Evolutionary conservation across 2,113 vertebrate genomes (phyloP).

Genomic region (Cheirogaleus medius): DNA sequence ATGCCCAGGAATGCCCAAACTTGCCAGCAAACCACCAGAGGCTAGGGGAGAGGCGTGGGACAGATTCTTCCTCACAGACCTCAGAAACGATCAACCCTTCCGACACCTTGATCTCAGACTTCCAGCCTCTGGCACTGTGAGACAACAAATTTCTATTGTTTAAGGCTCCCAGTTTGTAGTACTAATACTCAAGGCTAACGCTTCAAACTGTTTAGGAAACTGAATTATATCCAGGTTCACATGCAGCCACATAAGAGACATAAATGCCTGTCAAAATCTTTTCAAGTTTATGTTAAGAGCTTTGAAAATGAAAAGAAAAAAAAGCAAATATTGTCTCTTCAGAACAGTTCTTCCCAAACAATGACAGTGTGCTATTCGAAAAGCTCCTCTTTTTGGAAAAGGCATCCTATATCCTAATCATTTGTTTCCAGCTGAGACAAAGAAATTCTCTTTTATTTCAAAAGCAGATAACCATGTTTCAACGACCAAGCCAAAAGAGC

Average conservation of each 20-base stretch:
- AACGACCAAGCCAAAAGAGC: background rate
- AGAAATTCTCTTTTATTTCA: background rate
- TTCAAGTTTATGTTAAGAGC: background rate
- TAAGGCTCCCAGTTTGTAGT: background rate
- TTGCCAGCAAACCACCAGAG: background rate
- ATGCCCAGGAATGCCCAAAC: background rate
- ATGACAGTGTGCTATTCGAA: background rate
- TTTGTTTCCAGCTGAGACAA: constrained; percentile 13
- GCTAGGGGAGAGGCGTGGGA: accelerated
- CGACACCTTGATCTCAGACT: background rate
- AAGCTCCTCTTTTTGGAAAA: background rate
- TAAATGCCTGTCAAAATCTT: background rate
- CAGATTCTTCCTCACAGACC: accelerated
- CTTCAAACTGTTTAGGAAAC: background rate
- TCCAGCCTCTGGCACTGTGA: background rate
- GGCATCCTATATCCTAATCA: background rate
- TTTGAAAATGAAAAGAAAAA: background rate
- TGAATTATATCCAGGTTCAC: background rate
- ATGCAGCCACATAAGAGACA: background rate
- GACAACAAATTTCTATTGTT: background rate
- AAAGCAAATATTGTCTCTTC: background rate
- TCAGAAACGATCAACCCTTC: background rate
- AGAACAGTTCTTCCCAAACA: background rate
- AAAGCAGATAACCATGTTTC: background rate
- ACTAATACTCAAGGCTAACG: background rate